Base-by-base conservation (phyloP, 2,888 invertebrate species). In the Trichopoda pennipes region DNA sequence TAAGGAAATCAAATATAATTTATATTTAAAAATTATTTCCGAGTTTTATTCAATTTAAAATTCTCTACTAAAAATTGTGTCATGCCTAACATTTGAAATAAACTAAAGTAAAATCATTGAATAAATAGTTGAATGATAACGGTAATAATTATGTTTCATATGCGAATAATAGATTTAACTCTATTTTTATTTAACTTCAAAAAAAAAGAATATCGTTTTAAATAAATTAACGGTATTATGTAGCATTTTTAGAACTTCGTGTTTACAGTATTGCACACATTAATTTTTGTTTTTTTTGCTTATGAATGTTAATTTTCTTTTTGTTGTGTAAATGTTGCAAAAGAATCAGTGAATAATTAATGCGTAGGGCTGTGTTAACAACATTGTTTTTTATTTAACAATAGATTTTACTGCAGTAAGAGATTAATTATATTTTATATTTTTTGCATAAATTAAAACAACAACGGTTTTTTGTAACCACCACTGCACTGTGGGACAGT, bases 321-420 rank as follows among this genome's bases (percentile, higher is more conserved):
- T 44, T 44, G 23, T 47, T 61, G 10, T 28, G 23, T 72, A 28
- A 42, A 42, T 49, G n/a, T 47, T 35, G 32, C 63, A 47, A 55
- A 47, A 55, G 55, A 61, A 28, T 19, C 19, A 49, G 12, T 42
- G 49, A 51, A 51, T 58, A 75, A 60, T 75, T 16, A 58, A 68
- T 66, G 77, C 69, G 73, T 74, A 32, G 68, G 77, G 47, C 63
- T 68, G 42, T 21, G n/a, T 44, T 44, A 38, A 32, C 1, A 64
- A 63, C n/a, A n/a, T n/a, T 14, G 0, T n/a, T 44, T 44, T 16
- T 44, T 38, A 38, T 38, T 14, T 44, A 44, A 14, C 0, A 44
- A 16, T 49, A 49, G 47, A 17, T 17, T 49, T 9, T 49, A 49
- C 19, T 49, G 19, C 47, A 49, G 2, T 19, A 19, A 49, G 1